Evolutionary conservation across 2,797 vertebrate genomes (phyloP), one percentile per base, ranked within the genome.

Genomic region (Ciconia nigra): DNA sequence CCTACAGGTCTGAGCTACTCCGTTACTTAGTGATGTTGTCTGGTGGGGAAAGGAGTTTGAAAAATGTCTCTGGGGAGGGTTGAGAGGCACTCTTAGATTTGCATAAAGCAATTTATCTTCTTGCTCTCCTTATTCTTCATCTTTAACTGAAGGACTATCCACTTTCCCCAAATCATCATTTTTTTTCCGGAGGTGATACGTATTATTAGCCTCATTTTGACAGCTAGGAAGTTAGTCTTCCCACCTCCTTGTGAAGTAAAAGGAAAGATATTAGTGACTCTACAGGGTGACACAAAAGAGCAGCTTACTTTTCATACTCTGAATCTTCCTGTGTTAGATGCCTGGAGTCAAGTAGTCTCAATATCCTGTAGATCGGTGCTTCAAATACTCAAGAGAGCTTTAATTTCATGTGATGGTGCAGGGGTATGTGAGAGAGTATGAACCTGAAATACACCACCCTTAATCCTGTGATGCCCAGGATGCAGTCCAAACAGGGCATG

Each of bases 51-150:
- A 82, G 31, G 20, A 89, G 35, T 66, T 70, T 83, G 55, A 93
- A 87, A 95, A 94, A 94, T 85, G 55, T 57, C 52, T 61, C 42
- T 80, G 26, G n/a, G 44, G 35, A 83, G 44, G 42, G 16, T 17
- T 77, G 35, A 86, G 28, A 94, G 26, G 52, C 25, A 69, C 39
- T 79, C 20, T 33, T 52, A 83, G 46, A 86, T 92, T 83, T 88
- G 46, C 85, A 95, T 91, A 91, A 86, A 88, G 61, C 20, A 83
- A 91, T 90, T 72, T 66, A 65, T 96, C 73, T 91, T 85, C 61
- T 73, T 89, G 58, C 4, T 87, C 2, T 90, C 67, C 47, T 93
- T 67, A 73, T 51, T 84, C 33, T 92, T 86, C 82, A 41, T 86
- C 72, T 86, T 82, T 55, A 95, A 82, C 10, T 70, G 52, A 91